Base-by-base conservation (phyloP, 1,140 invertebrate genomes). In the Pentalonia nigronervosa region DNA sequence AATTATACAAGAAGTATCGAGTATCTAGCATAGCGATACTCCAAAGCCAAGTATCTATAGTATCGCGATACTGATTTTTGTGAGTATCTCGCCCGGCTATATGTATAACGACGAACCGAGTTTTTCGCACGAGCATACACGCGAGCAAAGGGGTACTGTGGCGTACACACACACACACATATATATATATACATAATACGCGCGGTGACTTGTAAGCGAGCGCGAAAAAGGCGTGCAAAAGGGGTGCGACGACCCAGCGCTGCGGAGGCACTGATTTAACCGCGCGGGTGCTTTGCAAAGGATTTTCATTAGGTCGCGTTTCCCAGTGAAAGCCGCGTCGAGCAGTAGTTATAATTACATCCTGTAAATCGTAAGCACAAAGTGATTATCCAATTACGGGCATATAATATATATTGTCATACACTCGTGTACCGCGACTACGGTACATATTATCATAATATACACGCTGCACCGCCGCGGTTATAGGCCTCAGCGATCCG, bases 351-450 rank as follows among this genome's bases (percentile, higher is more conserved):
- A 17, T 84, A 86, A 86, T 86, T 86, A 47, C 36, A 86, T 86
- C 84, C 84, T 86, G 84, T 25, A 84, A 45, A 84, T 41, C 21
- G 83, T 41, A 41, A 86, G 41, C 23, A 86, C 86, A 88, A 88
- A 88, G 47, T 30, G 86, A 88, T 88, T 48, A 48, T 87, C 83
- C 83, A 45, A 84, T 45, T 84, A 41, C n/a, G 76, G 76, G 76
- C 17, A 25, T 20, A 50, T 50, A 17, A 60, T 53, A 25, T n/a
- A 67, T 67, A n/a, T 67, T 30, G 30, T 30, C 3, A 7, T 76
- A 81, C 34, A 17, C 14, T 41, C 76, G 76, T 7, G n/a, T 14
- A 41, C 41, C 41, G 41, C 41, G 41, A 41, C 41, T 41, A 41
- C 41, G 41, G 41, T 41, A 41, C 41, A 41, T 9, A 84, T 83